Conservation (phyloP, 2,113 vertebrate genomes). For the Embiotoca jacksoni region DNA sequence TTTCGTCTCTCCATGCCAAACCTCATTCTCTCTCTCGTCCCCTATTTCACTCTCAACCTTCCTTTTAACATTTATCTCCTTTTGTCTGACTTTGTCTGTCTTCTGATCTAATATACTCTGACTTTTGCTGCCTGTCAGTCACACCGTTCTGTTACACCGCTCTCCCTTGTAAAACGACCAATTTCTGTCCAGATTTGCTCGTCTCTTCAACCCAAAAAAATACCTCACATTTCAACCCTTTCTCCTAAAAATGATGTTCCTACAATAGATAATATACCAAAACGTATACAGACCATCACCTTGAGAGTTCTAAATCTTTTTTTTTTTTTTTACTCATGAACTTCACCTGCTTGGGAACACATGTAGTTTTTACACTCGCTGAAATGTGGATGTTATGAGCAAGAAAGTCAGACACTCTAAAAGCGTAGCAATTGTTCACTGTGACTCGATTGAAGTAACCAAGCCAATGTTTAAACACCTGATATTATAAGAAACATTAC, state of each 20-base stretch:
- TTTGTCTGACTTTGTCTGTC: conserved; percentile 11
- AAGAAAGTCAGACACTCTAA: background rate
- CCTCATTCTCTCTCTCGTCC: background rate
- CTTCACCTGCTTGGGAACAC: no score
- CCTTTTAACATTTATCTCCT: background rate
- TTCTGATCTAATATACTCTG: no score
- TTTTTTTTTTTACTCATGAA: no score
- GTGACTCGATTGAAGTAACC: background rate
- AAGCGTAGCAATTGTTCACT: background rate
- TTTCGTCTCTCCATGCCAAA: conserved; percentile 21
- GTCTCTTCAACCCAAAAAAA: background rate
- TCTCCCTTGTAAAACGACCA: background rate
- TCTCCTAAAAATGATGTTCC: background rate
- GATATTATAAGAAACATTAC: background rate
- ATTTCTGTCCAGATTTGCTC: background rate
- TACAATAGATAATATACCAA: no score
- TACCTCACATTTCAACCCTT: background rate
- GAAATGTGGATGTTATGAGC: background rate
- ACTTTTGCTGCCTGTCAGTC: background rate
- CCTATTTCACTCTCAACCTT: conserved; percentile 13
- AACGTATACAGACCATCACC: no score
- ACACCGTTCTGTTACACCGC: no score
- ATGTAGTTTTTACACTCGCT: no score
- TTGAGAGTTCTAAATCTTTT: no score
- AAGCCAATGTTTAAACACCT: background rate